phyloP scores from a whole-genome alignment of 2,113 vertebrate species.

The Ancistrus triradiatus region DNA sequence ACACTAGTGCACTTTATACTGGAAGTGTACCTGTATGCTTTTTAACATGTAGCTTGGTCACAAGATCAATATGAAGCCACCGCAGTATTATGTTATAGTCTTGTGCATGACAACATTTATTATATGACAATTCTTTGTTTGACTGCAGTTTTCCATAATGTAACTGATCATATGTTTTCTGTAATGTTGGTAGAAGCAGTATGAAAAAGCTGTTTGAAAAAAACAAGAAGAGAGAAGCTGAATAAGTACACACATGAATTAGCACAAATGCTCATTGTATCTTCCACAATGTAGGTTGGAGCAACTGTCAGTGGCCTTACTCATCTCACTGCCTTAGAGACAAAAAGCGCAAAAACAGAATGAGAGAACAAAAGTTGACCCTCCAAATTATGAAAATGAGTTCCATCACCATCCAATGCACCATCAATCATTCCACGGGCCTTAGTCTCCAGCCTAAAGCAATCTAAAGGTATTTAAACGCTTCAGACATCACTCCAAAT shows the following conservation, averaged over 20 bases:
- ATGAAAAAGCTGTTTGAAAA: no score
- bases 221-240: slow-evolving; percentile 23
- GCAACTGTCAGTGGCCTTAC: slow-evolving; percentile 57
- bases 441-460: slow-evolving; percentile 40
- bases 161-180: no score
- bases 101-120: no score
- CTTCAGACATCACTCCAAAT: slow-evolving; percentile 53
- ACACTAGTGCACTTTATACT: no score
- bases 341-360: slow-evolving; percentile 57
- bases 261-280: slow-evolving; percentile 66
- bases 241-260: slow-evolving; percentile 55
- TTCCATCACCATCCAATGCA: slow-evolving; percentile 52
- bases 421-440: slow-evolving; percentile 62
- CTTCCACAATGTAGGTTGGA: slow-evolving; percentile 49
- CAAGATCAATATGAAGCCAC: neutral
- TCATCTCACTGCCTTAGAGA: slow-evolving; percentile 62
- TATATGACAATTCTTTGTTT: no score
- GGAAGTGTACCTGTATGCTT: no score
- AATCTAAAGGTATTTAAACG: slow-evolving; percentile 43
- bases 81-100: no score
- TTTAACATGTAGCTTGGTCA: no score
- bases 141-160: no score
- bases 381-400: slow-evolving; percentile 56
- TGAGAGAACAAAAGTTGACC: slow-evolving; percentile 54
- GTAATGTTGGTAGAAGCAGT: no score